phyloP scores from a whole-genome alignment of 53 echinoderm and acorn worm genomes.

The Patiria pectinifera region DNA sequence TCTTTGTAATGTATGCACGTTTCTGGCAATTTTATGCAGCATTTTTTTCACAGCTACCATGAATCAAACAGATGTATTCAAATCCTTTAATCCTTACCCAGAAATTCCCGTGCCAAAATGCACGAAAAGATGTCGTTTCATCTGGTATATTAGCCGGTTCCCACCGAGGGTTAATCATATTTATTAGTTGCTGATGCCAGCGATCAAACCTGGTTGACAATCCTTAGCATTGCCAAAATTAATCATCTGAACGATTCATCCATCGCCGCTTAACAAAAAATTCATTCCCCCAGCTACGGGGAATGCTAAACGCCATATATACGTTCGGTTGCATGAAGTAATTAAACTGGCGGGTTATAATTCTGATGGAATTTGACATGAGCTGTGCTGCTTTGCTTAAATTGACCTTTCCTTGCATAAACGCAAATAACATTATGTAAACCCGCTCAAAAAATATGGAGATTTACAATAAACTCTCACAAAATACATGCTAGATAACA shows the following conservation, averaged over 20 bases:
- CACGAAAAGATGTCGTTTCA: neutral
- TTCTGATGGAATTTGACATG: conserved; percentile 16
- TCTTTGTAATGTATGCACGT: no score
- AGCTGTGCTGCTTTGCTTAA: neutral
- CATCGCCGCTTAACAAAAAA: conserved; percentile 6
- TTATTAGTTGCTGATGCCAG: conserved; percentile 12
- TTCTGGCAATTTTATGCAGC: no score
- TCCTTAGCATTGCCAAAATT: conserved; percentile 44
- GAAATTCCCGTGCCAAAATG: neutral
- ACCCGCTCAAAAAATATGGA: neutral
- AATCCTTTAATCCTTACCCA: no score
- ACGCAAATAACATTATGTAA: neutral
- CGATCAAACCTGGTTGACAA: neutral
- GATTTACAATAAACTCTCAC: no score
- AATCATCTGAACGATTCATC: neutral
- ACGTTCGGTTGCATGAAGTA: neutral
- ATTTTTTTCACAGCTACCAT: no score
- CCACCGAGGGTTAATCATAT: neutral
- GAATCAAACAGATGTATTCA: no score
- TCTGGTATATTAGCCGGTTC: neutral
- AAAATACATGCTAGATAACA: no score
- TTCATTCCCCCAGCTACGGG: neutral
- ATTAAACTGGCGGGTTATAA: neutral
- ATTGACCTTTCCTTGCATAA: neutral
- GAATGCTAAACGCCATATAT: neutral